Evolutionary conservation across 2,797 vertebrate species (phyloP).

Genomic region (Anguilla obscura): DNA sequence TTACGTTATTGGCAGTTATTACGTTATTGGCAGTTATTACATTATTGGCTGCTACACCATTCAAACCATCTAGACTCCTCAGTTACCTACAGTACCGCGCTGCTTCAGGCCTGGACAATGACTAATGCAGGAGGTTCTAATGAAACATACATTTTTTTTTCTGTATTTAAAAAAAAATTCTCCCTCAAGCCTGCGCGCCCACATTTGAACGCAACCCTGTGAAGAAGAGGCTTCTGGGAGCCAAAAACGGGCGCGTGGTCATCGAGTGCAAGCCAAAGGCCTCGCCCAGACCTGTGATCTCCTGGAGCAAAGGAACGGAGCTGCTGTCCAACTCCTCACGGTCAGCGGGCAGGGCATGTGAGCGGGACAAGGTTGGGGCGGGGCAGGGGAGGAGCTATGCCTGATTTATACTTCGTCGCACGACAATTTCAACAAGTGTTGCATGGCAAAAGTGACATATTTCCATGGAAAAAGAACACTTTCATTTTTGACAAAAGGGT

Average conservation of each 20-base stretch:
- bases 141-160: too few species aligned
- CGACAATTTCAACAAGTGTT: too few species aligned
- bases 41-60: too few species aligned
- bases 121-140: too few species aligned
- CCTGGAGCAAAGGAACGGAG: constrained; percentile 93
- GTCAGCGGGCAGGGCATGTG: constrained; percentile 63
- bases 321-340: constrained; percentile 86
- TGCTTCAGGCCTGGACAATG: too few species aligned
- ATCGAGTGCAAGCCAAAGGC: constrained; percentile 96
- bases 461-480: too few species aligned
- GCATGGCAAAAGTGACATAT: too few species aligned
- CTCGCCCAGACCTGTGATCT: constrained; percentile 87
- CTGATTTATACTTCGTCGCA: too few species aligned
- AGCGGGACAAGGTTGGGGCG: neutral
- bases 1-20: too few species aligned
- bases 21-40: too few species aligned
- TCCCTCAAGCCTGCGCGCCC: constrained; percentile 81
- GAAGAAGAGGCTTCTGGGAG: constrained; percentile 90
- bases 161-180: constrained; percentile 30
- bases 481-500: too few species aligned
- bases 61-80: neutral
- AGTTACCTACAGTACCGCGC: too few species aligned
- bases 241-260: constrained; percentile 85
- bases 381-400: neutral
- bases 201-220: constrained; percentile 93